Base-by-base conservation (phyloP, 2,113 vertebrate species). In the Rhadina sibilatrix region DNA sequence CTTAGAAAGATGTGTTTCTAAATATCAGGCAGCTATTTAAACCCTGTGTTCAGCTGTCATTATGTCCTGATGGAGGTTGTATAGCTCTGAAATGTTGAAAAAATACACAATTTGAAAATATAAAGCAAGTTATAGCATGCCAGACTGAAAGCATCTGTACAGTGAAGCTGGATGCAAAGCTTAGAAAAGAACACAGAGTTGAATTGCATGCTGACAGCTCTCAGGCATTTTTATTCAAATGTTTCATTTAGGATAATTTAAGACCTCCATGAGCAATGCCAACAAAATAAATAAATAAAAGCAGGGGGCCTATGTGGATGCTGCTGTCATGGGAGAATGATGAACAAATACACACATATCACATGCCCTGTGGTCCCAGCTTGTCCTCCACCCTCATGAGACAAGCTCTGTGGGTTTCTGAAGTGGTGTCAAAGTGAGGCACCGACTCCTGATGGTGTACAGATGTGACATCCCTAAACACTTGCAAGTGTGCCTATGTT, bases 91-190 rank as follows among this genome's bases (percentile, higher is more conserved):
- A 94, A 93, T 96, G 70, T 72, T 91, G 90, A 92, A 89, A 95
- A 96, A 97, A 96, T 88, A 54, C 77, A 83, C 49, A 94, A 81
- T 94, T 94, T 90, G 94, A 95, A 95, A 96, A 96, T 90, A 96
- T n/a, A 96, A 96, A 95, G 74, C 92, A 91, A 92, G 69, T 94
- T 91, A 86, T 95, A 94, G 86, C 86, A 91, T 88, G 90, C 91
- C 89, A 94, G 90, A 96, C 86, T 94, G 56, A 66, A 96, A 90
- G 93, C 92, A 94, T 95, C 97, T 97, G 96, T 91, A 96, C 93
- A 95, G 94, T 53, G 96, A 96, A 97, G 68, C 71, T 96, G 81
- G 57, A 93, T 84, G 72, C 61, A 87, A 94, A 74, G 56, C 61
- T 89, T 80, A 94, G 85, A 83, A 96, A 90, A 79, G 75, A 93